These are phyloP conservation scores for Caenorhabditis zanzibari DNA, from an alignment of 2,888 invertebrate species.

Conservation along the genomic window DNA sequence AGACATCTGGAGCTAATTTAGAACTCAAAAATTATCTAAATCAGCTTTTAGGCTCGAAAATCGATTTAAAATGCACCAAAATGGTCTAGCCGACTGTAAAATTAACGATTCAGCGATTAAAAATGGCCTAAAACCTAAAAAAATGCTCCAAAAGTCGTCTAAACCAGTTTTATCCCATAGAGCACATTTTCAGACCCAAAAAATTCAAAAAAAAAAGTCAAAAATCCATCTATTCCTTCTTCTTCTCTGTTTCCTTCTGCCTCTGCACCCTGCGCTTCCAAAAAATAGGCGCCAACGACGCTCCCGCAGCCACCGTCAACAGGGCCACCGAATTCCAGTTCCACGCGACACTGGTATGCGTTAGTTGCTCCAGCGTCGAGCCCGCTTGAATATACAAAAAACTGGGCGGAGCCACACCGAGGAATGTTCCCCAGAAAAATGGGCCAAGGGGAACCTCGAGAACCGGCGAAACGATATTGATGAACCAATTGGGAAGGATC, in stretches of 20 bases:
- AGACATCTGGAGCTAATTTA: neutral
- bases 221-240: slow-evolving; percentile 46
- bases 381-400: slow-evolving; percentile 98
- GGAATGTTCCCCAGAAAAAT: slow-evolving; percentile 96
- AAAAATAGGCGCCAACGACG: slow-evolving; percentile 93
- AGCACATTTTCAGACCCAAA: too few species aligned
- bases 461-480: slow-evolving; percentile 96
- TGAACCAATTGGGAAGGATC: slow-evolving; percentile 99
- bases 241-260: slow-evolving; percentile 12
- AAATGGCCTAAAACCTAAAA: too few species aligned
- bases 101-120: too few species aligned
- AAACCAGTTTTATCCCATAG: too few species aligned
- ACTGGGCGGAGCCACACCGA: slow-evolving; percentile 97
- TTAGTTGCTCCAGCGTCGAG: slow-evolving; percentile 94
- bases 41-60: neutral
- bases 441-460: slow-evolving; percentile 95
- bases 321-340: slow-evolving; percentile 69
- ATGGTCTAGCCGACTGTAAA: too few species aligned
- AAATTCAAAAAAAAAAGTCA: too few species aligned
- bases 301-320: slow-evolving; percentile 89
- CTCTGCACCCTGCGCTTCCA: slow-evolving; percentile 84
- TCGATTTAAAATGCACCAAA: neutral
- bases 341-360: slow-evolving; percentile 90
- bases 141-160: too few species aligned
- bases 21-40: too few species aligned